Conservation (phyloP, 2,113 vertebrate species). For the Egretta garzetta region DNA sequence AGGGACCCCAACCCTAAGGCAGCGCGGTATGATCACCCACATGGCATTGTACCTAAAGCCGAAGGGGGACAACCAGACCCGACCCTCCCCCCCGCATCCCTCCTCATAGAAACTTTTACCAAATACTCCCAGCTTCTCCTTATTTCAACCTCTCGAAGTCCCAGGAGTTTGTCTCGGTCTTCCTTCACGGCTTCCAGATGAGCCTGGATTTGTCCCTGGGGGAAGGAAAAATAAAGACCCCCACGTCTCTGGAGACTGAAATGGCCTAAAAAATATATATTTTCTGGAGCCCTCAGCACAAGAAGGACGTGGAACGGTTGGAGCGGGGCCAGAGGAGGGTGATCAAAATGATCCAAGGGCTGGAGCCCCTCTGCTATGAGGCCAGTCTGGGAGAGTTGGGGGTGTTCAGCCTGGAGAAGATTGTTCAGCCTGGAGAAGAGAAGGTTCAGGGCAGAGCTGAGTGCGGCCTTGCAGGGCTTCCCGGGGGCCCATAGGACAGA, state of each 20-base stretch:
- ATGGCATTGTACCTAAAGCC: not conserved
- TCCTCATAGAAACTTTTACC: not conserved
- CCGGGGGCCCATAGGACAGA: too few relatives aligned
- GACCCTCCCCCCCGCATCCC: too few relatives aligned
- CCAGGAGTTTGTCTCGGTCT: not conserved
- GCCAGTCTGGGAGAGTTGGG: too few relatives aligned
- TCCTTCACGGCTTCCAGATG: not conserved
- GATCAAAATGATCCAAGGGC: too few relatives aligned
- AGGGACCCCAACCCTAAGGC: not conserved
- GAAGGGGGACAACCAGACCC: accelerated
- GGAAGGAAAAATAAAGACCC: accelerated
- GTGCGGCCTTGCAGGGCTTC: too few relatives aligned
- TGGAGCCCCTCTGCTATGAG: too few relatives aligned
- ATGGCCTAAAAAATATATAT: not conserved
- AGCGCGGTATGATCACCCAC: not conserved
- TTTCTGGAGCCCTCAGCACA: too few relatives aligned
- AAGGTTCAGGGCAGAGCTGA: too few relatives aligned
- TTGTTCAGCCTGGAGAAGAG: too few relatives aligned
- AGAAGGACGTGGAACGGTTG: too few relatives aligned
- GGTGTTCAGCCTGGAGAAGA: too few relatives aligned
- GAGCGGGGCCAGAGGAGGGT: too few relatives aligned
- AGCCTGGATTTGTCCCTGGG: not conserved
- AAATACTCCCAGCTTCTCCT: not conserved
- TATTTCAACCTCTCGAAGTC: not conserved
- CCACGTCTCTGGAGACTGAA: accelerated